Conservation (phyloP, 2,888 invertebrate species). For the Hyposoter dolosus region DNA sequence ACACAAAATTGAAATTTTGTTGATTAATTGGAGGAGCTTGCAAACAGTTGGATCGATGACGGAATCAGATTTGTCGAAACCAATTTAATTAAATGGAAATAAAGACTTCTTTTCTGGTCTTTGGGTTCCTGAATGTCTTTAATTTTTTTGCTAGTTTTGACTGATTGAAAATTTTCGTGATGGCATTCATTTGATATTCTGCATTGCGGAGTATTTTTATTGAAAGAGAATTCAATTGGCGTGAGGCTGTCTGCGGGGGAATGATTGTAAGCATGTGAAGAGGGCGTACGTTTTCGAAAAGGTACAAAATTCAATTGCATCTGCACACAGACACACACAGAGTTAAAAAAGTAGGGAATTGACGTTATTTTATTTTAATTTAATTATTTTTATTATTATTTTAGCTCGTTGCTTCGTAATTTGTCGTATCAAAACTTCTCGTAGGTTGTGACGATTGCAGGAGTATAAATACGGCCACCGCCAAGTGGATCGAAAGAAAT, state of each 20-base stretch:
- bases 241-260: background rate
- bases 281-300: conserved; percentile 9
- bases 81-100: background rate
- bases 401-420: conserved; percentile 34
- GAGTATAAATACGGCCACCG: conserved; percentile 18
- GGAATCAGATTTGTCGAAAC: background rate
- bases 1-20: background rate
- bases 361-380: conserved; percentile 13
- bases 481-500: conserved; percentile 56
- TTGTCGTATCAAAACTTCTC: conserved; percentile 40
- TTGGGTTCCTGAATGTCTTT: background rate
- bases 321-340: background rate
- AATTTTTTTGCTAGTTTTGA: background rate
- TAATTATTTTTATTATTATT: conserved; percentile 27
- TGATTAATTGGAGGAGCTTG: background rate
- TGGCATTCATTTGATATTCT: background rate
- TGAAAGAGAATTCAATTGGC: conserved; percentile 5
- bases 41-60: background rate
- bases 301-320: conserved; percentile 31
- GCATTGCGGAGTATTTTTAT: background rate
- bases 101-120: background rate
- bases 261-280: background rate
- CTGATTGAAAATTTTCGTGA: background rate
- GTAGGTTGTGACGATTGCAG: conserved; percentile 45
- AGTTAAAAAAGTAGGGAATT: conserved; percentile 2